These are phyloP conservation scores for Dusona sp. DNA, from an alignment of 2,888 invertebrate species.

Conservation along the genomic window DNA sequence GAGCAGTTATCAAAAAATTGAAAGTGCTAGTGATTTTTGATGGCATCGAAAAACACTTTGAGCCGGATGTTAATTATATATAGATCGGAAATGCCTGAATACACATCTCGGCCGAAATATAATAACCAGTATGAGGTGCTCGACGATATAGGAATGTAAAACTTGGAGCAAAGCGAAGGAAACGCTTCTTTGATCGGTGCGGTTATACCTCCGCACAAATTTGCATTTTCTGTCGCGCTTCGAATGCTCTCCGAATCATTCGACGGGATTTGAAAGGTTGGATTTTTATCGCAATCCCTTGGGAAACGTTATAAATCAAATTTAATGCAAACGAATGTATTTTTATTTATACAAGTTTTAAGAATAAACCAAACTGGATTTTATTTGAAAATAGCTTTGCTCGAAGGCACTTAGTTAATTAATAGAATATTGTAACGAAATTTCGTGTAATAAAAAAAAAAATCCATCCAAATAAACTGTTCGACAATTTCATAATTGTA, in stretches of 20 bases:
- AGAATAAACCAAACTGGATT: neutral
- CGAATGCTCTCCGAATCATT: constrained; percentile 33
- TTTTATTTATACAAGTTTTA: neutral
- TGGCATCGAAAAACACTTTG: constrained; percentile 13
- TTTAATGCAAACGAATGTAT: neutral
- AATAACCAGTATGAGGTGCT: neutral
- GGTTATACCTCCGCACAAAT: constrained; percentile 47
- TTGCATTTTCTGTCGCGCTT: constrained; percentile 53
- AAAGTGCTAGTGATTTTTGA: neutral
- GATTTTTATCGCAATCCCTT: neutral
- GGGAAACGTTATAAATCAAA: too few species aligned
- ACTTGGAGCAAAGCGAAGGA: constrained; percentile 31
- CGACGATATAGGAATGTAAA: constrained; percentile 65
- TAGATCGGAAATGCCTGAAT: constrained; percentile 60
- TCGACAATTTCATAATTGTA: neutral
- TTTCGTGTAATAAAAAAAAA: neutral
- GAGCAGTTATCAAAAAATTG: neutral
- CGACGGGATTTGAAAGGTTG: neutral
- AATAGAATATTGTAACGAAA: neutral
- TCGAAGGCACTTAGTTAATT: too few species aligned
- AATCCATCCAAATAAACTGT: neutral
- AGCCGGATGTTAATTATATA: constrained; percentile 26
- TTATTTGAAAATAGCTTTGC: neutral
- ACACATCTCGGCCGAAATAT: constrained; percentile 66
- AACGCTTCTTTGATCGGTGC: constrained; percentile 42